A percentile compares a stretch with the other conserved stretches of the same genome.
Conservation (phyloP, 2,113 vertebrate genomes). For the Rhinopomastus cyanomelas region DNA sequence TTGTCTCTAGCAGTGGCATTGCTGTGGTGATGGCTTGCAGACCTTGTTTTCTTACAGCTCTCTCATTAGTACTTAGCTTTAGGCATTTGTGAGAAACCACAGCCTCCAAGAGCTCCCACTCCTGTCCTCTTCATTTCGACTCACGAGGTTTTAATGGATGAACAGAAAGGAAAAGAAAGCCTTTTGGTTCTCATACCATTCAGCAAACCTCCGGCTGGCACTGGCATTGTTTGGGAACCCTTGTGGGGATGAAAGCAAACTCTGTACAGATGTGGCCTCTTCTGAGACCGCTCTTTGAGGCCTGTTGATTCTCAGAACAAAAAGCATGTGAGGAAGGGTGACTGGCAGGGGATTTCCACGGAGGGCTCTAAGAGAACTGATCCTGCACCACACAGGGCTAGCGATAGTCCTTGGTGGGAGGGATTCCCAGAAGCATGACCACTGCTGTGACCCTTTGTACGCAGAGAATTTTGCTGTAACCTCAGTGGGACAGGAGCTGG, state of each 20-base stretch:
- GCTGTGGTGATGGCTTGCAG: constrained; percentile 40
- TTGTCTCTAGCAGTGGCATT: constrained; percentile 47
- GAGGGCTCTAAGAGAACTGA: not conserved
- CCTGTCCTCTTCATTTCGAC: constrained; percentile 25
- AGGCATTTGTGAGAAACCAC: constrained; percentile 58
- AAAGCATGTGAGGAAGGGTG: constrained; percentile 44
- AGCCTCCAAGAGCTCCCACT: constrained; percentile 30
- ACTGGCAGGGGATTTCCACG: constrained; percentile 35
- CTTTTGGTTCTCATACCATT: constrained; percentile 62
- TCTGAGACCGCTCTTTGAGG: constrained; percentile 28
- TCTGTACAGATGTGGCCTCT: constrained; percentile 59
- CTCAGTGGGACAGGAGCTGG: not conserved
- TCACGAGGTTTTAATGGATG: constrained; percentile 44
- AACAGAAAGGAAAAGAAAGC: constrained; percentile 50
- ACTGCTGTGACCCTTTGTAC: not conserved
- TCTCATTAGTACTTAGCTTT: constrained; percentile 53
- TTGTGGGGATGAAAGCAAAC: constrained; percentile 62
- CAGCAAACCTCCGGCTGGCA: constrained; percentile 52
- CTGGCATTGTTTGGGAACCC: constrained; percentile 52
- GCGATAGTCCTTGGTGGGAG: not conserved
- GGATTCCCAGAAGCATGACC: not conserved
- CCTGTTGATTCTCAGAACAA: constrained; percentile 52
- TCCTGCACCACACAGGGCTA: not conserved
- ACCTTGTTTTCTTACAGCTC: constrained; percentile 7
- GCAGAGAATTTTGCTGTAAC: not conserved